Evolutionary conservation across 1,140 invertebrate species (phyloP).

Genomic region (Portunus trituberculatus): DNA sequence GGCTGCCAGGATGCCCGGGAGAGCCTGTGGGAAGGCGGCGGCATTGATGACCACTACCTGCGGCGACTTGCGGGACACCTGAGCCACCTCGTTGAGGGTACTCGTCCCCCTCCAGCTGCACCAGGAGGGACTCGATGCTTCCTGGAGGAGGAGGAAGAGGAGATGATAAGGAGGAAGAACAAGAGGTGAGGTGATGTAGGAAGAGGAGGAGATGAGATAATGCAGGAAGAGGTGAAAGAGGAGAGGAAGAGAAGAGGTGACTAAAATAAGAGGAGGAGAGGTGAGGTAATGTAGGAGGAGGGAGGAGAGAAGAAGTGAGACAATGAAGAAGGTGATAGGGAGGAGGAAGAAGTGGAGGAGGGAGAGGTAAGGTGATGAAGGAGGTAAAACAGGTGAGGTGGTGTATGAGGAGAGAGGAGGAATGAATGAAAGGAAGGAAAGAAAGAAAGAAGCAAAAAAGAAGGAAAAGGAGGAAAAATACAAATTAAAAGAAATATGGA

Average conservation of each 20-base stretch:
- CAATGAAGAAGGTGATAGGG: background rate
- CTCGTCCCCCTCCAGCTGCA: slow-evolving; percentile 90
- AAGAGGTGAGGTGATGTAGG: background rate
- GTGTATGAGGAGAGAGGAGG: background rate
- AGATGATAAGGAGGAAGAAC: background rate
- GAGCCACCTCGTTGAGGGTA: slow-evolving; percentile 95
- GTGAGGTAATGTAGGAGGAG: background rate
- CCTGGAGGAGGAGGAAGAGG: slow-evolving; percentile 81
- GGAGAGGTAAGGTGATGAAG: background rate
- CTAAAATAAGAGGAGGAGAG: background rate
- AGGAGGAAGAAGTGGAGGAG: background rate
- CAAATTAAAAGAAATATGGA: no score
- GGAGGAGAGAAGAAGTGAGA: background rate
- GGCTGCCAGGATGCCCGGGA: slow-evolving; percentile 88
- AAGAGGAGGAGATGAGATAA: background rate
- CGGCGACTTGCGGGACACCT: slow-evolving; percentile 92
- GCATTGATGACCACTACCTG: slow-evolving; percentile 93
- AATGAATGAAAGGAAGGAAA: no score
- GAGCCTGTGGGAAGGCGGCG: slow-evolving; percentile 90
- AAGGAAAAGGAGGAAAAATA: no score
- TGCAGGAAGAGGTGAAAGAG: background rate
- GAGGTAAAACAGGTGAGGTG: background rate
- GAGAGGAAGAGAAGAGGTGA: background rate
- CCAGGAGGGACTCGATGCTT: slow-evolving; percentile 88
- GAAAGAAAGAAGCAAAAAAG: no score